Conservation (phyloP, 2,888 invertebrate species). For the Sisyra terminalis region DNA sequence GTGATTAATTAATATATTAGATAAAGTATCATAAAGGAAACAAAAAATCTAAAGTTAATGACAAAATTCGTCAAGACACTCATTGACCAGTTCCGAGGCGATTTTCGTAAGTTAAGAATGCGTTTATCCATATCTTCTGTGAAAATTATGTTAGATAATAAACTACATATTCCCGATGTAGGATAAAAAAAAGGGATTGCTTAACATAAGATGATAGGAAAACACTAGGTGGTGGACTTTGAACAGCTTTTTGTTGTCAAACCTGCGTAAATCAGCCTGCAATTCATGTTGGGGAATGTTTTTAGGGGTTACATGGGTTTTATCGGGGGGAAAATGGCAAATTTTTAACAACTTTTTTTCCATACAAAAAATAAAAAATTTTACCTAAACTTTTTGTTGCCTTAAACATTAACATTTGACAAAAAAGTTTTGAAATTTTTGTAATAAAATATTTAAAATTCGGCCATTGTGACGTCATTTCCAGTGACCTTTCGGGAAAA, state of each 20-base stretch:
- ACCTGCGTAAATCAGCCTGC: background rate
- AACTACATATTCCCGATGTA: constrained; percentile 1
- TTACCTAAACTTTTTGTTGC: too few relatives aligned
- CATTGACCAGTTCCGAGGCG: background rate
- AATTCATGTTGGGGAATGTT: background rate
- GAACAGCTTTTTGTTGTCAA: background rate
- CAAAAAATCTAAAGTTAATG: background rate
- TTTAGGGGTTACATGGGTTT: too few relatives aligned
- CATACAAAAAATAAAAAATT: too few relatives aligned
- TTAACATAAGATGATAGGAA: background rate
- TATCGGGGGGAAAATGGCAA: too few relatives aligned
- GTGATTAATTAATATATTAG: constrained; percentile 11
- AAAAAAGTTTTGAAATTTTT: too few relatives aligned
- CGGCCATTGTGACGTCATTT: too few relatives aligned
- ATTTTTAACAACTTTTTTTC: too few relatives aligned
- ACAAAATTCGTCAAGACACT: background rate
- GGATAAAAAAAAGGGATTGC: constrained; percentile 2
- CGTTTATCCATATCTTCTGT: background rate
- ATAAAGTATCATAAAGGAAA: background rate
- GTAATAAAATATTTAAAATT: too few relatives aligned
- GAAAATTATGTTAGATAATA: background rate
- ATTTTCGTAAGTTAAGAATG: background rate
- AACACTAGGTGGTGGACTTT: background rate
- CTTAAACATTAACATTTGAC: too few relatives aligned
- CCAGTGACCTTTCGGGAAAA: too few relatives aligned